Evolutionary conservation across 1,140 invertebrate species (phyloP).

Genomic region (Sitophilus oryzae): DNA sequence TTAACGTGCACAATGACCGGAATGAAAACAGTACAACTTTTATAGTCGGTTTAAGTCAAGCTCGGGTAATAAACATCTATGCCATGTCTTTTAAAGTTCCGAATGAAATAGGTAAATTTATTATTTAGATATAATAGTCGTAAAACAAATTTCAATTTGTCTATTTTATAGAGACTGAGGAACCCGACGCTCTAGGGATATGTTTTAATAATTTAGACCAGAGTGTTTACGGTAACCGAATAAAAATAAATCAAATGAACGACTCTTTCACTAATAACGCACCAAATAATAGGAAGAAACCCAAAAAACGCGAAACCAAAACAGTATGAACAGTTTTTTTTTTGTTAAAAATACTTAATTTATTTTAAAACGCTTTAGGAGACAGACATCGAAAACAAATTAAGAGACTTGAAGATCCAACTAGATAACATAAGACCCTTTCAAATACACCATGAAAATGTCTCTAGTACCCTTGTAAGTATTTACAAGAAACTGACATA

Average conservation of each 20-base stretch:
- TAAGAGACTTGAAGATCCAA: conserved; percentile 2
- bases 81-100: conserved; percentile 12
- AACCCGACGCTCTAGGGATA: conserved; percentile 9
- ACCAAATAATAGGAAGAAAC: too few species aligned
- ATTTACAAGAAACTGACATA: too few species aligned
- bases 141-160: conserved; percentile 22
- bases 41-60: conserved; percentile 24
- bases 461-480: not conserved
- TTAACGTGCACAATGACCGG: conserved; percentile 18
- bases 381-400: conserved; percentile 8
- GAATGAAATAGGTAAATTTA: conserved; percentile 23
- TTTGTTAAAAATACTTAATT: not conserved
- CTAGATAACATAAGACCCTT: conserved; percentile 1
- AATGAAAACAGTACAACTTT: conserved; percentile 20
- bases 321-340: too few species aligned
- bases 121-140: conserved; percentile 21
- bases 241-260: conserved; percentile 16
- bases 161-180: conserved; percentile 18
- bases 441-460: not conserved
- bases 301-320: too few species aligned
- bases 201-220: conserved; percentile 24
- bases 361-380: not conserved
- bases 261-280: not conserved
- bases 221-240: conserved; percentile 12
- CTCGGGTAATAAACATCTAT: conserved; percentile 22